These are phyloP conservation scores for Ametastegia equiseti DNA, from an alignment of 2,888 invertebrate genomes.

Conservation along the genomic window DNA sequence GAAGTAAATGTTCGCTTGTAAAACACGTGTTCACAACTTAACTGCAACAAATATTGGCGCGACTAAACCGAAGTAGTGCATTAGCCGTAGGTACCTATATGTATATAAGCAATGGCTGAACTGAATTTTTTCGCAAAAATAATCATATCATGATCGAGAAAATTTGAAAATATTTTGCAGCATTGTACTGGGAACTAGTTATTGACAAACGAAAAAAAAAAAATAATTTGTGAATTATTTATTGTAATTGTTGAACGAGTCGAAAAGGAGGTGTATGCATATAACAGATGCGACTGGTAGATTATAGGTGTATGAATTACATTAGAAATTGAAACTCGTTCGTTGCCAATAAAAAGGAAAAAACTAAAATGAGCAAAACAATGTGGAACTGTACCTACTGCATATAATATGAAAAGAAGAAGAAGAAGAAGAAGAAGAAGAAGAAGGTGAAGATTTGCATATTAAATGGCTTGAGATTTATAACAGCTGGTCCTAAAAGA, in stretches of 20 bases:
- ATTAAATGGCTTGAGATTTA: slow-evolving; percentile 76
- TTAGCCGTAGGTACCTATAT: too few relatives aligned
- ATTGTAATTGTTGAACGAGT: slow-evolving; percentile 8
- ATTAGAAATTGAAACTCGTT: slow-evolving; percentile 49
- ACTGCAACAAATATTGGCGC: too few relatives aligned
- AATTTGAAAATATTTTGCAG: too few relatives aligned
- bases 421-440: slow-evolving; percentile 49
- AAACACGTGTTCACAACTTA: slow-evolving; percentile 64
- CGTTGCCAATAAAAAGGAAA: neutral
- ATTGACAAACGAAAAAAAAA: too few relatives aligned
- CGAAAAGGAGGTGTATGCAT: neutral
- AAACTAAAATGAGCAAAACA: slow-evolving; percentile 32
- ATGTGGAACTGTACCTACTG: slow-evolving; percentile 28
- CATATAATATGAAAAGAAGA: too few relatives aligned
- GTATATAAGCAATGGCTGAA: too few relatives aligned
- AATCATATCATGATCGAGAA: too few relatives aligned
- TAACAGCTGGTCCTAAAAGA: slow-evolving; percentile 63
- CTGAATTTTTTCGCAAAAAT: too few relatives aligned
- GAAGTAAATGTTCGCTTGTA: slow-evolving; percentile 61
- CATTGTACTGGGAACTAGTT: too few relatives aligned
- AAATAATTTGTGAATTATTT: slow-evolving; percentile 5
- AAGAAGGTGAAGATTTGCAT: slow-evolving; percentile 70
- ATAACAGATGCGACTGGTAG: slow-evolving; percentile 47
- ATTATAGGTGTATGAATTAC: slow-evolving; percentile 52
- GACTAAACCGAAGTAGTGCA: too few relatives aligned